Evolutionary conservation across 2,113 vertebrate species (phyloP).

Genomic region (Sula dactylatra): DNA sequence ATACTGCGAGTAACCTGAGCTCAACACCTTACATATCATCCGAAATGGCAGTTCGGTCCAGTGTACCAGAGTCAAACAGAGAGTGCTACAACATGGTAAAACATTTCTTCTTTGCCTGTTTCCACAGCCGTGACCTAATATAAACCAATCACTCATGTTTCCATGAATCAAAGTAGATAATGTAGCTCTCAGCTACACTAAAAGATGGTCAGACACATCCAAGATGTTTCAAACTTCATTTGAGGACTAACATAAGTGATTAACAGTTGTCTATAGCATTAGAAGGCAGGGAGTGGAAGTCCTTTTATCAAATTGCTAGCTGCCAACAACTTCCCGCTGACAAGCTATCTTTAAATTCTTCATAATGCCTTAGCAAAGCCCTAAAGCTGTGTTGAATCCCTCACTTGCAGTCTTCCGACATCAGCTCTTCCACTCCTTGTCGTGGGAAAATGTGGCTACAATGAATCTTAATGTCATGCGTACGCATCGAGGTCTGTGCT

Average conservation of each 20-base stretch:
- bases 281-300: conserved; percentile 46
- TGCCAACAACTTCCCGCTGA: conserved; percentile 48
- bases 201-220: conserved; percentile 33
- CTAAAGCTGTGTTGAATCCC: conserved; percentile 9
- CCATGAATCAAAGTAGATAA: background rate
- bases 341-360: conserved; percentile 42
- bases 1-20: background rate
- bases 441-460: background rate
- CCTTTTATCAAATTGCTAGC: conserved; percentile 55
- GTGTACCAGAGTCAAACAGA: background rate
- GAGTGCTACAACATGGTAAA: background rate
- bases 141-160: background rate
- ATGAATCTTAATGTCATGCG: fast-evolving
- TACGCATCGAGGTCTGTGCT: fast-evolving
- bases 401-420: background rate
- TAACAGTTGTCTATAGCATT: conserved; percentile 58
- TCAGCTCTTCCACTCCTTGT: background rate
- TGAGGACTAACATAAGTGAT: conserved; percentile 62
- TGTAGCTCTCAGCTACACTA: background rate
- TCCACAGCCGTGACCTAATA: background rate
- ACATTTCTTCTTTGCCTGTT: background rate
- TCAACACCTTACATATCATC: background rate
- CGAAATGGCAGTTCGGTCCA: background rate
- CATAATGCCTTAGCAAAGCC: conserved; percentile 41
- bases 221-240: conserved; percentile 57